phyloP scores from a whole-genome alignment of 2,113 vertebrate species.

The Peromyscus californicus region DNA sequence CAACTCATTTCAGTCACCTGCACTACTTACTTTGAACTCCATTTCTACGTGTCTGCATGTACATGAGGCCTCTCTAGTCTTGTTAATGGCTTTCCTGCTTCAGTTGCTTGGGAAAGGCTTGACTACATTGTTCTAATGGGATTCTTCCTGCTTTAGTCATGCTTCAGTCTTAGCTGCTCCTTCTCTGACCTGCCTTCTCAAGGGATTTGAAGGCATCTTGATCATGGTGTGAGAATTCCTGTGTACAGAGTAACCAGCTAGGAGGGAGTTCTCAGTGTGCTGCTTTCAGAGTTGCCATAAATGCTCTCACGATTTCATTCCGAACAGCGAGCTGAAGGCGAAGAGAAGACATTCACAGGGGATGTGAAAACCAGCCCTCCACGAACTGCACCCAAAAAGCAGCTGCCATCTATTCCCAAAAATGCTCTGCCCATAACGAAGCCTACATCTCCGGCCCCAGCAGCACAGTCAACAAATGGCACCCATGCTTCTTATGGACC shows the following conservation, averaged over 20 bases:
- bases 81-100: neutral
- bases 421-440: slow-evolving; percentile 96
- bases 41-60: neutral
- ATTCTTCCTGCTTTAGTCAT: neutral
- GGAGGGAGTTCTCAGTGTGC: neutral
- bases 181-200: neutral
- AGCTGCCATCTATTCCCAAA: slow-evolving; percentile 97
- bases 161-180: neutral
- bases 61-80: neutral
- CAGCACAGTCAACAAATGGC: slow-evolving; percentile 94
- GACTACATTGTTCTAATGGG: neutral
- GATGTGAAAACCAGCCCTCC: slow-evolving; percentile 94
- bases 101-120: neutral
- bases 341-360: slow-evolving; percentile 91
- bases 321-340: slow-evolving; percentile 92
- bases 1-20: neutral
- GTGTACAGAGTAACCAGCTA: neutral
- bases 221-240: neutral
- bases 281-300: neutral
- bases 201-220: neutral
- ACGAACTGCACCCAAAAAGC: slow-evolving; percentile 94
- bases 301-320: slow-evolving; percentile 52
- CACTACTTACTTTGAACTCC: neutral
- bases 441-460: slow-evolving; percentile 89
- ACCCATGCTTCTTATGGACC: slow-evolving; percentile 98